Conservation (phyloP, 2,888 invertebrate genomes). For the Aleiodes testaceus region DNA sequence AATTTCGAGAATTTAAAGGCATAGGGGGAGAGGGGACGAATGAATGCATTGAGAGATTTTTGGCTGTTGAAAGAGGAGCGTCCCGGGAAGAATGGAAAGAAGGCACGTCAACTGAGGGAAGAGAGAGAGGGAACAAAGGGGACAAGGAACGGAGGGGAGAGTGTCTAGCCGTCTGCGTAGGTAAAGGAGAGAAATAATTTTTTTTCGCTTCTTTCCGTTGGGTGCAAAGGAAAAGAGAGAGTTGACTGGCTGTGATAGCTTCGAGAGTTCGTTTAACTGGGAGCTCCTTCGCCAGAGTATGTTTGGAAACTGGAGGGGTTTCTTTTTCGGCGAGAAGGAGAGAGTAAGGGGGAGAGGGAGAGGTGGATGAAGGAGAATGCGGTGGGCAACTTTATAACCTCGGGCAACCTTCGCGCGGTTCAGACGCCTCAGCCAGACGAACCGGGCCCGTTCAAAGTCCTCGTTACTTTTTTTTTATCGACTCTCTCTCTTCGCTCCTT, state of each 20-base stretch:
- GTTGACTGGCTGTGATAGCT: background rate
- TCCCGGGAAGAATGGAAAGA: constrained; percentile 46
- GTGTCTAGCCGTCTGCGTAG: constrained; percentile 53
- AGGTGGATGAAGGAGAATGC: constrained; percentile 22
- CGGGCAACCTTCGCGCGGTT: constrained; percentile 59
- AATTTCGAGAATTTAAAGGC: background rate
- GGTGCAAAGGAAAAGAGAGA: background rate
- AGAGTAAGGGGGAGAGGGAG: constrained; percentile 2
- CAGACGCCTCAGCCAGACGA: constrained; percentile 57
- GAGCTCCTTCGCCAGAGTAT: constrained; percentile 1
- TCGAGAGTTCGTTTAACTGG: constrained; percentile 4
- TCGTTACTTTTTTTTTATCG: constrained; percentile 28
- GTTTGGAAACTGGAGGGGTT: constrained; percentile 19
- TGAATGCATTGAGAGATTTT: background rate
- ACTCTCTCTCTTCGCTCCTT: background rate
- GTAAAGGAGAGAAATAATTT: constrained; percentile 1
- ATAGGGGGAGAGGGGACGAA: background rate
- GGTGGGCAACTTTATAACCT: constrained; percentile 54
- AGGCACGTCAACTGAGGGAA: background rate
- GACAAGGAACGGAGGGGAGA: constrained; percentile 18
- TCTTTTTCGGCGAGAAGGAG: constrained; percentile 12
- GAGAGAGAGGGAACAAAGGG: constrained; percentile 4
- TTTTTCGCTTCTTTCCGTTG: background rate
- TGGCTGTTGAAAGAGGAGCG: constrained; percentile 15
- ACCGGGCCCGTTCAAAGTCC: constrained; percentile 63